Conservation (phyloP, 2,113 vertebrate species). For the Nicator chloris region DNA sequence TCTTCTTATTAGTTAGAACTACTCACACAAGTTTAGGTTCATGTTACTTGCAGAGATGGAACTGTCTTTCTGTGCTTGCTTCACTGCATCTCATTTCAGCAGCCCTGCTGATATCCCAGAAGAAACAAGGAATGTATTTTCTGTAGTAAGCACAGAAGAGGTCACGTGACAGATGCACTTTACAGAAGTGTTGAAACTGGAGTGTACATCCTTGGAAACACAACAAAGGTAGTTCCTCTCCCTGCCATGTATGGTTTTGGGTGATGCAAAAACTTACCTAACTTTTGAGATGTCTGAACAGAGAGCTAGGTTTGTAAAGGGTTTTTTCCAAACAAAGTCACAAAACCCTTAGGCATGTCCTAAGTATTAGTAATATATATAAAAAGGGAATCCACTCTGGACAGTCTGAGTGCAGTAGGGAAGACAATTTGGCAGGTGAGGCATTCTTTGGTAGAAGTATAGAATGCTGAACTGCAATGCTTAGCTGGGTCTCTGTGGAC, state of each 20-base stretch:
- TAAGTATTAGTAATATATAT: neutral
- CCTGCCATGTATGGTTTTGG: neutral
- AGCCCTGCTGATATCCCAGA: neutral
- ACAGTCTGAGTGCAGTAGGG: neutral
- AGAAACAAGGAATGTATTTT: neutral
- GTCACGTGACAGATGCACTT: neutral
- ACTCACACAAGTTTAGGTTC: neutral
- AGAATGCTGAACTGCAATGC: neutral
- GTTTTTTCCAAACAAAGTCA: neutral
- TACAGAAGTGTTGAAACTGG: neutral
- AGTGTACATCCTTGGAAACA: neutral
- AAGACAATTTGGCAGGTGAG: neutral
- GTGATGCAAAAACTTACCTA: neutral
- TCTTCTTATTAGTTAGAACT: neutral
- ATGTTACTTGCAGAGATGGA: neutral
- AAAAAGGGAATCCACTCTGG: neutral
- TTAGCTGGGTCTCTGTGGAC: conserved; percentile 5
- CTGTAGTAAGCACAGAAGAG: neutral
- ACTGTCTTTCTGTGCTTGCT: neutral
- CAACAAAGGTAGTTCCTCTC: neutral
- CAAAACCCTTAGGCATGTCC: neutral
- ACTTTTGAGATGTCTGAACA: neutral
- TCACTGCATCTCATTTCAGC: neutral
- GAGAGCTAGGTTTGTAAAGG: neutral
- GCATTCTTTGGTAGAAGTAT: neutral